A percentile compares a stretch with the other conserved stretches of the same genome.
phyloP scores from a whole-genome alignment of 2,113 vertebrate species.

The Poeciliopsis turrubarensis region DNA sequence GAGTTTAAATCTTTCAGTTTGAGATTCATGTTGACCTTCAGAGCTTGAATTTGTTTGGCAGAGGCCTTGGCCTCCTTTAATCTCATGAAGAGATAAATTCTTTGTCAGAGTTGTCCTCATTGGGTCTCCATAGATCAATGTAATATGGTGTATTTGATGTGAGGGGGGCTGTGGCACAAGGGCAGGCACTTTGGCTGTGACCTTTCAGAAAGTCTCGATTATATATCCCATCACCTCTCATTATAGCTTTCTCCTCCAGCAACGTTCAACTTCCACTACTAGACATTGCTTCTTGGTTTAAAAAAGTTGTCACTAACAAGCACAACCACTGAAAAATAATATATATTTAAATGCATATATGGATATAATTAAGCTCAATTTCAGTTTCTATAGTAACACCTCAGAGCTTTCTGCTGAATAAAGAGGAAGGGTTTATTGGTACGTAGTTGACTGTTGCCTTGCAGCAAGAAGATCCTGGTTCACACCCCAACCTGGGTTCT shows the following conservation, averaged over 20 bases:
- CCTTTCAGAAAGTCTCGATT: conserved; percentile 42
- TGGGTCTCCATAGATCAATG: conserved; percentile 80
- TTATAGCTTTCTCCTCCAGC: conserved; percentile 4
- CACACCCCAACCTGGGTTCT: too few relatives aligned
- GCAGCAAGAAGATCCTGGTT: too few relatives aligned
- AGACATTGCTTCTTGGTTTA: too few relatives aligned
- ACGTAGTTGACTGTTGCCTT: too few relatives aligned
- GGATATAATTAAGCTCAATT: too few relatives aligned
- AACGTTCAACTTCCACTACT: background rate
- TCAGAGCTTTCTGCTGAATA: too few relatives aligned
- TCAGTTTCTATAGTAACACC: too few relatives aligned
- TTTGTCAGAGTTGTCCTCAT: conserved; percentile 79
- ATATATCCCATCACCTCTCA: conserved; percentile 37
- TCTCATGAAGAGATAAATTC: conserved; percentile 81
- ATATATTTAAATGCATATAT: too few relatives aligned
- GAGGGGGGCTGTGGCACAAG: conserved; percentile 55
- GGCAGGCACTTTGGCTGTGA: conserved; percentile 63
- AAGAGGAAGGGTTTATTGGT: too few relatives aligned
- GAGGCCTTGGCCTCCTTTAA: conserved; percentile 80
- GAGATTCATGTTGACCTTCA: conserved; percentile 70
- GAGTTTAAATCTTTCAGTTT: conserved; percentile 67
- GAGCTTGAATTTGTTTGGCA: conserved; percentile 79
- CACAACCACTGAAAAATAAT: too few relatives aligned
- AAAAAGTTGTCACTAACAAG: too few relatives aligned
- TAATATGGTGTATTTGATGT: conserved; percentile 78